phyloP scores from a whole-genome alignment of 1,140 invertebrate genomes.

The Hetaerina americana region DNA sequence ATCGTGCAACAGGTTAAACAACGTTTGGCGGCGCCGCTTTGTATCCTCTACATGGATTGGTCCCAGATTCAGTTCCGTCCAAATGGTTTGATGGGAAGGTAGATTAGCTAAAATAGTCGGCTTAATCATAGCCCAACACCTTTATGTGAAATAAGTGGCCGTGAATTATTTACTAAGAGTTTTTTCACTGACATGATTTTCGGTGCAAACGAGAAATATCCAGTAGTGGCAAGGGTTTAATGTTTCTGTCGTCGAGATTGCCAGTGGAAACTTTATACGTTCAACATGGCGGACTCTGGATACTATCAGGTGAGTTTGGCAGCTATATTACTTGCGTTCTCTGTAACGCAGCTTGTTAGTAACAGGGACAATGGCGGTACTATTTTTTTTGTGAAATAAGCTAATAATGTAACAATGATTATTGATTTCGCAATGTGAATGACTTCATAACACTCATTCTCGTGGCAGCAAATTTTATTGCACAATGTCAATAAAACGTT shows the following conservation, averaged over 20 bases:
- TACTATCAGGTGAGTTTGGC: slow-evolving; percentile 14
- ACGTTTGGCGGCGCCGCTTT: background rate
- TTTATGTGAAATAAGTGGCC: background rate
- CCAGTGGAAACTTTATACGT: background rate
- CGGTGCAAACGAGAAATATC: background rate
- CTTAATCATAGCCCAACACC: slow-evolving; percentile 5
- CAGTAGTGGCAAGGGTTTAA: background rate
- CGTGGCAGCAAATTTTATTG: background rate
- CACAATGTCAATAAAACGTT: background rate
- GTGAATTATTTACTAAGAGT: background rate
- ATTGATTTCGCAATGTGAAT: no score
- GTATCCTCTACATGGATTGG: background rate
- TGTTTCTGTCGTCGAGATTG: slow-evolving; percentile 2
- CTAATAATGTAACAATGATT: no score
- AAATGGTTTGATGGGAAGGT: background rate
- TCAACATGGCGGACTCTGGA: slow-evolving; percentile 14
- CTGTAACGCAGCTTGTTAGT: no score
- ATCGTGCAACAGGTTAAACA: slow-evolving; percentile 7
- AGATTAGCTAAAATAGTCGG: slow-evolving; percentile 6
- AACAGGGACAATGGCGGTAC: no score
- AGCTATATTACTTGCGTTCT: background rate
- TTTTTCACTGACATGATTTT: background rate
- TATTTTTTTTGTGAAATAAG: no score
- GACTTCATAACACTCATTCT: background rate
- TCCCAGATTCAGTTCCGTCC: background rate